Evolutionary conservation across 2,797 vertebrate genomes (phyloP).

Genomic region (Microctenopoma steveboyesi): DNA sequence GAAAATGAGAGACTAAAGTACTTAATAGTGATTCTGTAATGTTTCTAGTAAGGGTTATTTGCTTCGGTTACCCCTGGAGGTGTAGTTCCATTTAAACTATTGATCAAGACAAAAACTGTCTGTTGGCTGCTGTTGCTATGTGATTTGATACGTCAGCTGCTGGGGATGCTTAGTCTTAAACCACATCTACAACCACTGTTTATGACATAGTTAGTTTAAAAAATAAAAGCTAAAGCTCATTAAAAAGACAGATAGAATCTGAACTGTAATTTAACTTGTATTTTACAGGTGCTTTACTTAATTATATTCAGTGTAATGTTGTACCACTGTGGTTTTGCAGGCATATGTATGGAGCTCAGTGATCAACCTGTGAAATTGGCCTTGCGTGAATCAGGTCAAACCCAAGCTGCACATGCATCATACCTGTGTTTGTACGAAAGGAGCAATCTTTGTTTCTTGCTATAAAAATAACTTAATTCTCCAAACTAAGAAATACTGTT

Average conservation of each 20-base stretch:
- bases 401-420: not conserved
- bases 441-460: not conserved
- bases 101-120: not conserved
- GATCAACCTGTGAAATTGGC: conserved; percentile 16
- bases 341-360: not conserved
- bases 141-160: not conserved
- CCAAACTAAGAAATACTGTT: not conserved
- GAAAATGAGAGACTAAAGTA: not conserved
- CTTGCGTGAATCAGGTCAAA: conserved; percentile 15
- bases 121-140: conserved; percentile 5
- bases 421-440: not conserved
- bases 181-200: not conserved
- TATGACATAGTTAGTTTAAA: not conserved
- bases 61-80: not conserved
- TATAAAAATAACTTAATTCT: not conserved
- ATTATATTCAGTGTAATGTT: not conserved
- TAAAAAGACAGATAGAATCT: not conserved
- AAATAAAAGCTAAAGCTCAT: not conserved
- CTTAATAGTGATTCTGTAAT: not conserved
- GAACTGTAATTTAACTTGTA: not conserved
- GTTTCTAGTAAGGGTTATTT: not conserved
- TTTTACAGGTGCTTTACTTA: not conserved
- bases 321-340: not conserved
- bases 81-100: not conserved
- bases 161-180: not conserved